These are phyloP conservation scores for Acanthurus lineatus DNA, from an alignment of 2,797 vertebrate species.

Conservation along the genomic window DNA sequence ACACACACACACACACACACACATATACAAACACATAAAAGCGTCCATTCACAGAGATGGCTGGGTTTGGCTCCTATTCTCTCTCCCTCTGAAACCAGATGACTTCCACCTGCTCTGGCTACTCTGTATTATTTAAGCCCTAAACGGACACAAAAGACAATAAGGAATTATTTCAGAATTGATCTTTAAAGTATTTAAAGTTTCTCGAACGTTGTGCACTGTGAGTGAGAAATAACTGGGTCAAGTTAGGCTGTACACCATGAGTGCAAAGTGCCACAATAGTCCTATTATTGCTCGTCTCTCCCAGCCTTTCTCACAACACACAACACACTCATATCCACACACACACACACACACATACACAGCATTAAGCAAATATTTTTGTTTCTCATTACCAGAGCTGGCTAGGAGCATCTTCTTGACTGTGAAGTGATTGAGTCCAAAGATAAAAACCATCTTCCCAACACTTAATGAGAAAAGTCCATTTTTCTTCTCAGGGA, in stretches of 20 bases:
- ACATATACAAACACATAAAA: conserved; percentile 55
- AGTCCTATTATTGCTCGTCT: conserved; percentile 45
- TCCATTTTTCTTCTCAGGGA: conserved; percentile 34
- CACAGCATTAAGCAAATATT: conserved; percentile 43
- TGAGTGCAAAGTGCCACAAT: conserved; percentile 47
- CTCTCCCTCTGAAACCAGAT: conserved; percentile 42
- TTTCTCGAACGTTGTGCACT: conserved; percentile 4
- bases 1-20: conserved; percentile 36
- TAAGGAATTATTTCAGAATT: background rate
- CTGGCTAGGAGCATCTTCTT: conserved; percentile 37
- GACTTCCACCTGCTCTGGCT: conserved; percentile 43
- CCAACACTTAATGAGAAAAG: conserved; percentile 33
- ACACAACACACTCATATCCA: conserved; percentile 6
- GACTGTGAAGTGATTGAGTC: conserved; percentile 38
- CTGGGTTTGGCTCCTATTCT: conserved; percentile 57
- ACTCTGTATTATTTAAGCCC: background rate
- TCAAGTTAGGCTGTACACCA: conserved; percentile 34
- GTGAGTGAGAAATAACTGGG: conserved; percentile 43
- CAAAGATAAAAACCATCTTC: conserved; percentile 57
- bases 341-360: conserved; percentile 32
- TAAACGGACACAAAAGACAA: background rate
- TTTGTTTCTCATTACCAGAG: conserved; percentile 69
- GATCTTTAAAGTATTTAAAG: background rate
- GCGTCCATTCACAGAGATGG: conserved; percentile 65
- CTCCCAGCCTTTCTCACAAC: conserved; percentile 11